Base-by-base conservation (phyloP, 2,888 invertebrate species). In the Maniola hyperantus region DNA sequence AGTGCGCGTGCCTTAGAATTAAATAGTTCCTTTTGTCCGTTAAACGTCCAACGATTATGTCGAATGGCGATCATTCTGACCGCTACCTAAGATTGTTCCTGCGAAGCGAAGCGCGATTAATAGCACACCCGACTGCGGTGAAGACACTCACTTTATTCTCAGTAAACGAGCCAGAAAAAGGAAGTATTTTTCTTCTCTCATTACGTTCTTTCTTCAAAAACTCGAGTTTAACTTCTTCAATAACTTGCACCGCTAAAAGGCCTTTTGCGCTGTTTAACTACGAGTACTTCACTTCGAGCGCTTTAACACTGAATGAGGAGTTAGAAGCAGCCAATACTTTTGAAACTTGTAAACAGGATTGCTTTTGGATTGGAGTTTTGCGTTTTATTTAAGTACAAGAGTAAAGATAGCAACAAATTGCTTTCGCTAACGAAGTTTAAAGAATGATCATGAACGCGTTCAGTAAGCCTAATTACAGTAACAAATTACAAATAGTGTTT, bases 1-100 rank as follows among this genome's bases (percentile, higher is more conserved):
- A 76, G 79, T 79, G 83, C 83, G 82, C 91, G 89, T 91, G 91
- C 86, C 81, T 77, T 74, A 81, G 88, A 88, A 91, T 90, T 85
- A 89, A 91, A 84, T 83, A 88, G 85, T 82, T 84, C 81, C 88
- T 85, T 89, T 91, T 88, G 90, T 89, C 83, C 76, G 79, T 83
- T 80, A 85, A 87, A 84, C 81, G 82, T 80, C 79, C 71, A 71
- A 79, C 82, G 84, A 87, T 87, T 84, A 85, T 80, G 79, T 79
- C 76, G 75, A 80, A 83, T 79, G 81, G 73, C 78, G 75, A 71
- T 73, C 74, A 84, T 86, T 86, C 83, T 84, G 79, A 79, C 77
- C 77, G 77, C 77, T 77, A 76, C 77, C 77, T 79, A 79, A 77
- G 77, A 80, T 78, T 77, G 78, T 79, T 79, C 74, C 73, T 71